These are phyloP conservation scores for Amia ocellicauda DNA, from an alignment of 2,113 vertebrate genomes.

Conservation along the genomic window DNA sequence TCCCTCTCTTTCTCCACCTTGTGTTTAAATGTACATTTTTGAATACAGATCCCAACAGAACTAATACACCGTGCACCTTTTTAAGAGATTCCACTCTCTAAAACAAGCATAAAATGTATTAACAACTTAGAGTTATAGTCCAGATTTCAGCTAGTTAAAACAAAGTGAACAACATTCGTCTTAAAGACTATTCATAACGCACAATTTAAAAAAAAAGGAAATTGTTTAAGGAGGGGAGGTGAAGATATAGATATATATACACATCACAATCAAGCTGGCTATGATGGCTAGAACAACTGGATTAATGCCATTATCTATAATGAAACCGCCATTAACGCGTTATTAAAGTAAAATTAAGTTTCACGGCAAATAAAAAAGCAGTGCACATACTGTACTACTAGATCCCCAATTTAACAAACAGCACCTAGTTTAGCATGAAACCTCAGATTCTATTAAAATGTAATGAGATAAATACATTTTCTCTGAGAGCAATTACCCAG, in stretches of 20 bases:
- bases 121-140: slow-evolving; percentile 29
- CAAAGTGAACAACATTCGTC: background rate
- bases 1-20: slow-evolving; percentile 25
- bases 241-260: background rate
- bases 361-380: background rate
- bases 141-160: slow-evolving; percentile 24
- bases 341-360: slow-evolving; percentile 20
- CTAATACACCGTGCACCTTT: slow-evolving; percentile 61
- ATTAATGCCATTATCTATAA: slow-evolving; percentile 16
- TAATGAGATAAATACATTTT: background rate
- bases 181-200: too few relatives aligned
- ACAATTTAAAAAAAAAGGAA: background rate
- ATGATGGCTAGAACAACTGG: slow-evolving; percentile 13
- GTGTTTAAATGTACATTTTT: slow-evolving; percentile 48
- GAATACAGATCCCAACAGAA: slow-evolving; percentile 57
- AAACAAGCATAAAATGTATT: slow-evolving; percentile 69
- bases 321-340: slow-evolving; percentile 21
- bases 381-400: background rate
- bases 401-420: background rate
- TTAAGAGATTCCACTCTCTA: slow-evolving; percentile 57
- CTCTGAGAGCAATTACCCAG: background rate
- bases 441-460: background rate
- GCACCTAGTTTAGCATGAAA: background rate
- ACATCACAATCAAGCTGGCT: slow-evolving; percentile 16
- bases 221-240: slow-evolving; percentile 18